Evolutionary conservation across 1,140 invertebrate genomes (phyloP).

Genomic region (Varroa destructor): DNA sequence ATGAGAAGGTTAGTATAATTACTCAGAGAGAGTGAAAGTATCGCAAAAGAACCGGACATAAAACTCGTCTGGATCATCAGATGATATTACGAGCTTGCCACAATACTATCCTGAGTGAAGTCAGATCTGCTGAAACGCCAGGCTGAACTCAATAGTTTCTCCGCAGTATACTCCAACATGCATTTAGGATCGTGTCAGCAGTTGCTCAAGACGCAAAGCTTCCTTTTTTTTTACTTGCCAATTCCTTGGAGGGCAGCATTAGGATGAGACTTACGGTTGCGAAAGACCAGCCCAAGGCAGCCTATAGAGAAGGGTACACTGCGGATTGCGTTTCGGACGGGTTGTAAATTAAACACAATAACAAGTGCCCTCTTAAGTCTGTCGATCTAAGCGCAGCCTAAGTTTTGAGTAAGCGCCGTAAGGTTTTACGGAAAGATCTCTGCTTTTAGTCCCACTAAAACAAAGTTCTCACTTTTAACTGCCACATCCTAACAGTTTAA

Average conservation of each 20-base stretch:
- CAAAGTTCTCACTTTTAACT: too few relatives aligned
- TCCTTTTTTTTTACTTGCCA: constrained; percentile 1
- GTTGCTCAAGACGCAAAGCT: not conserved
- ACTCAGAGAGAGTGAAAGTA: too few relatives aligned
- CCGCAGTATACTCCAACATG: not conserved
- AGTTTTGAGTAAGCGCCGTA: too few relatives aligned
- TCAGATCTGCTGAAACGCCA: not conserved
- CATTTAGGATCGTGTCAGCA: not conserved
- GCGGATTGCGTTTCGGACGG: not conserved
- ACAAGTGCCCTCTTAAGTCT: constrained; percentile 7
- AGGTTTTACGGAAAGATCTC: too few relatives aligned
- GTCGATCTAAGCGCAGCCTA: too few relatives aligned
- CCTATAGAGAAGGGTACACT: not conserved
- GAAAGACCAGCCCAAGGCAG: not conserved
- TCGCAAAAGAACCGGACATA: too few relatives aligned
- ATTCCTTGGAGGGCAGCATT: constrained; percentile 9
- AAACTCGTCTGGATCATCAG: too few relatives aligned
- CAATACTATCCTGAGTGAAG: too few relatives aligned
- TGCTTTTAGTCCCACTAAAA: too few relatives aligned
- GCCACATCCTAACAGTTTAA: too few relatives aligned
- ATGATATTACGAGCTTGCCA: too few relatives aligned
- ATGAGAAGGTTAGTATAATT: too few relatives aligned
- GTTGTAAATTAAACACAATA: constrained; percentile 27
- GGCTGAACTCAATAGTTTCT: not conserved
- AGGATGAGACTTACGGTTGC: constrained; percentile 16